phyloP scores from a whole-genome alignment of 2,113 vertebrate genomes.

The Hepsetus odoe region DNA sequence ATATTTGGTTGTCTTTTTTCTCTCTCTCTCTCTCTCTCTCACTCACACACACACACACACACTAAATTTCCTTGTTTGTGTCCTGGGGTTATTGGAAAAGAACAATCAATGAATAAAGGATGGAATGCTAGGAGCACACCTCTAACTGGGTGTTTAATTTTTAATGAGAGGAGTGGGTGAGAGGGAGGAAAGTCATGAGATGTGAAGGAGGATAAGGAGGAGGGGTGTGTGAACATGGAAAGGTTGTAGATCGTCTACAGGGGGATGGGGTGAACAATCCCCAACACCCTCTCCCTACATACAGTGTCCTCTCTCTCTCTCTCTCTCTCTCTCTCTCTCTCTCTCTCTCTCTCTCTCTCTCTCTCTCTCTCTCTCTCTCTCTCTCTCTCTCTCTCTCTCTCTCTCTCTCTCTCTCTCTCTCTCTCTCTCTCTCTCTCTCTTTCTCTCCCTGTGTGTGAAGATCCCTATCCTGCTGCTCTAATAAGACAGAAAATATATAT shows the following conservation, averaged over 20 bases:
- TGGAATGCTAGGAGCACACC: conserved; percentile 31
- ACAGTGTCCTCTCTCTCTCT: conserved; percentile 30
- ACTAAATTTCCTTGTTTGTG: neutral
- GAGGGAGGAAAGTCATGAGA: neutral
- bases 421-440: conserved; percentile 9
- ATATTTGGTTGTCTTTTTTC: too few relatives aligned
- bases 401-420: neutral
- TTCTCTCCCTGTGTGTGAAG: too few relatives aligned
- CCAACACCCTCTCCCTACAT: conserved; percentile 11
- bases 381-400: neutral
- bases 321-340: neutral
- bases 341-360: conserved; percentile 3
- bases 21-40: neutral
- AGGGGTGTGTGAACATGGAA: conserved; percentile 60
- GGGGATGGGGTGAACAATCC: conserved; percentile 15
- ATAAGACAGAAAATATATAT: neutral
- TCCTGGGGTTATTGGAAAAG: neutral
- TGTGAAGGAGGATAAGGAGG: neutral
- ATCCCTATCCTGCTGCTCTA: neutral
- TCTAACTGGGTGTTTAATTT: conserved; percentile 33
- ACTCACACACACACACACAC: neutral
- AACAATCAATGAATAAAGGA: conserved; percentile 36
- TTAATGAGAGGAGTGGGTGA: conserved; percentile 27
- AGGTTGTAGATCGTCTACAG: conserved; percentile 61
- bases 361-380: conserved; percentile 3